These are phyloP conservation scores for Eristalinus sepulchralis DNA, from an alignment of 2,888 invertebrate species.

Conservation along the genomic window DNA sequence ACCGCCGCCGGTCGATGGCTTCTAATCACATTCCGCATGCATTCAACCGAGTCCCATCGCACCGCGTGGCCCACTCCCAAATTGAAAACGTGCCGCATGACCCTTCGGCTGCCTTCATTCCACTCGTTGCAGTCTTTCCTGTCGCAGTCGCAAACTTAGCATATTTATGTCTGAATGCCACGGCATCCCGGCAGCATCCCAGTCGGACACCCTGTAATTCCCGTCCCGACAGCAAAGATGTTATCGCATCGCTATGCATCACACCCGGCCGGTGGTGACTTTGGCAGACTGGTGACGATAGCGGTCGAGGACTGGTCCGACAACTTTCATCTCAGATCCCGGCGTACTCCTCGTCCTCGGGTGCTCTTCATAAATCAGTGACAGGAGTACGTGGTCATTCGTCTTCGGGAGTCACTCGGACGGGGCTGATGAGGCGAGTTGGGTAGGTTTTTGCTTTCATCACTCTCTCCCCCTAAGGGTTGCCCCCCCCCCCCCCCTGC, in stretches of 20 bases:
- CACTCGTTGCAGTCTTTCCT: not conserved
- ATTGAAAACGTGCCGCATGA: conserved; percentile 55
- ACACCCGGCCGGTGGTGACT: conserved; percentile 34
- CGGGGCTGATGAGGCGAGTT: not conserved
- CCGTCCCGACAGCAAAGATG: conserved; percentile 63
- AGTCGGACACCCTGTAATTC: conserved; percentile 63
- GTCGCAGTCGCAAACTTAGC: conserved; percentile 51
- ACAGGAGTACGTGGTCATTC: conserved; percentile 71
- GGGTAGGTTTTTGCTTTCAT: conserved; percentile 9
- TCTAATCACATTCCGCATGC: conserved; percentile 44
- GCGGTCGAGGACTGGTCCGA: conserved; percentile 17
- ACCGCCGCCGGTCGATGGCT: not conserved
- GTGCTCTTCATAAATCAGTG: conserved; percentile 72
- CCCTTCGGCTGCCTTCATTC: not conserved
- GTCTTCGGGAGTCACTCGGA: conserved; percentile 33
- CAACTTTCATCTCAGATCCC: conserved; percentile 17
- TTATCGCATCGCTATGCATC: conserved; percentile 69
- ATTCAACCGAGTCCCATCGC: conserved; percentile 55
- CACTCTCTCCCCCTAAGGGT: conserved; percentile 13
- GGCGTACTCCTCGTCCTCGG: conserved; percentile 60
- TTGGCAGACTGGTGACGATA: not conserved
- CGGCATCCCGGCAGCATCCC: conserved; percentile 53
- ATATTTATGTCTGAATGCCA: conserved; percentile 67
- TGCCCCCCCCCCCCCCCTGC: too few relatives aligned
- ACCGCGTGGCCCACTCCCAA: conserved; percentile 19